A percentile compares a stretch with the other conserved stretches of the same genome.
These are phyloP conservation scores for Eristalis pertinax DNA, from an alignment of 2,888 invertebrate species.

Conservation along the genomic window DNA sequence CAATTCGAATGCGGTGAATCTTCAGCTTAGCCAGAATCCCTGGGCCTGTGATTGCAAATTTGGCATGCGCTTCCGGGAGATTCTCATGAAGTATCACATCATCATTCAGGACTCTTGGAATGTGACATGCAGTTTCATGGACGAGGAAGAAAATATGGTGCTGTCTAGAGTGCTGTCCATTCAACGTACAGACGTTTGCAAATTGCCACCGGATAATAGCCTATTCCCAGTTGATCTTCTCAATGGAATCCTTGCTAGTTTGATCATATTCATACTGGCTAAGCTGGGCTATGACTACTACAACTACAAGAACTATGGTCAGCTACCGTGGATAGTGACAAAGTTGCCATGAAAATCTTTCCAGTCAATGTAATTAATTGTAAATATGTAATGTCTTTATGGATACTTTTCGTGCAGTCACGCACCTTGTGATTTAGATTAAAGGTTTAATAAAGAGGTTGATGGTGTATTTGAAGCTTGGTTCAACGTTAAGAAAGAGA, in stretches of 20 bases:
- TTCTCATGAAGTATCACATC: constrained; percentile 86
- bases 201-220: constrained; percentile 82
- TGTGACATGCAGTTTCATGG: constrained; percentile 87
- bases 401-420: background rate
- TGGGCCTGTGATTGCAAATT: constrained; percentile 93
- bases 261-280: constrained; percentile 88
- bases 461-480: too few relatives aligned
- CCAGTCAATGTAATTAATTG: background rate
- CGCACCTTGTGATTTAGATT: too few relatives aligned
- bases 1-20: constrained; percentile 86
- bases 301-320: constrained; percentile 89
- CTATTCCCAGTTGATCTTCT: constrained; percentile 88
- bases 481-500: too few relatives aligned
- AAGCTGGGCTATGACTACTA: constrained; percentile 92
- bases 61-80: constrained; percentile 88
- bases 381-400: background rate
- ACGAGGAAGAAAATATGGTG: constrained; percentile 80
- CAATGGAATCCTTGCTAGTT: constrained; percentile 86
- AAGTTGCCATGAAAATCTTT: constrained; percentile 85
- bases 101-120: constrained; percentile 87
- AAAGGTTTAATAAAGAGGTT: too few relatives aligned
- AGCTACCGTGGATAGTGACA: constrained; percentile 91
- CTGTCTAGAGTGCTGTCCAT: constrained; percentile 86
- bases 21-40: constrained; percentile 89
- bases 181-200: constrained; percentile 87